Base-by-base conservation (phyloP, 2,888 invertebrate genomes). In the Hirtodrosophila duncani region DNA sequence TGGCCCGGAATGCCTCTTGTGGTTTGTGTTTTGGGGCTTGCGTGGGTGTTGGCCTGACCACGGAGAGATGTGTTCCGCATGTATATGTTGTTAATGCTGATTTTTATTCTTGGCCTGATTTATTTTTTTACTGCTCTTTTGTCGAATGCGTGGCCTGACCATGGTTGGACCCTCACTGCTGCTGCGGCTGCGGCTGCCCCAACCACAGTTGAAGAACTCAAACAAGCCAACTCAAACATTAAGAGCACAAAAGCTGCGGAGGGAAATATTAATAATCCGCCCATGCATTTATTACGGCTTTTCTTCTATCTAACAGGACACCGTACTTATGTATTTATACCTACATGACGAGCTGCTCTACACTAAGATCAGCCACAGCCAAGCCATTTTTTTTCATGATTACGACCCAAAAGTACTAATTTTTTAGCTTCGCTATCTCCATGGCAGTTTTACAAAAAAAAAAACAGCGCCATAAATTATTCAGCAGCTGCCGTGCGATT, bases 251-350 rank as follows among this genome's bases (percentile, higher is more conserved):
- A 46, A 30, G 52, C 42, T 34, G 37, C 52, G 53, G 70, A 65
- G 70, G 65, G 78, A 78, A 74, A 74, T 74, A 78, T 74, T 74
- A 70, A 74, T 74, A 78, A 78, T 70, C 69, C 11, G 23, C 27
- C 43, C 34, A 34, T 34, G 50, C 63, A 78, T 72, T 69, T 70
- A 72, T 70, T 57, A 55, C 70, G 26, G 42, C 49, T 39, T 56
- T 23, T 31, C 27, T 30, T 46, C 65, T 67, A 78, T 74, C 78
- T 67, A 78, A n/a, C n/a, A n/a, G n/a, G n/a, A n/a, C n/a, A n/a
- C n/a, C n/a, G n/a, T n/a, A n/a, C n/a, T n/a, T n/a, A n/a, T n/a
- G n/a, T n/a, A n/a, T n/a, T n/a, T n/a, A n/a, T n/a, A n/a, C n/a
- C n/a, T n/a, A n/a, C n/a, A n/a, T n/a, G n/a, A n/a, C n/a, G n/a